phyloP scores from a whole-genome alignment of 1,140 invertebrate genomes.

The Drosophila rufa region DNA sequence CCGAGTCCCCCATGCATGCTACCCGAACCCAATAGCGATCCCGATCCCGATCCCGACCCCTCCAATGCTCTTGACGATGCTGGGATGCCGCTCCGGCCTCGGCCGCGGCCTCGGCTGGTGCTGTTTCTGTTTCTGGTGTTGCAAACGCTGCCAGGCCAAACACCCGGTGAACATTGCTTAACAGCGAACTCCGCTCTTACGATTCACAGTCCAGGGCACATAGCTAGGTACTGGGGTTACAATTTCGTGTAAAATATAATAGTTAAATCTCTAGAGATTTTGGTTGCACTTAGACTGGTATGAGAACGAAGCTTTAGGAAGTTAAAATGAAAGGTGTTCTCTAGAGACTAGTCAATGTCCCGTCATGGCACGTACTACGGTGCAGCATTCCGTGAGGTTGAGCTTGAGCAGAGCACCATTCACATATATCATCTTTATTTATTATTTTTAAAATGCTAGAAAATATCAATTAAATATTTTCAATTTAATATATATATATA shows the following conservation, averaged over 20 bases:
- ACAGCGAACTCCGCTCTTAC: slow-evolving; percentile 51
- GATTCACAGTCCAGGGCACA: slow-evolving; percentile 23
- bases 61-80: slow-evolving; percentile 52
- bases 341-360: too few relatives aligned
- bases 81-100: slow-evolving; percentile 47
- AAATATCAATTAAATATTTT: background rate
- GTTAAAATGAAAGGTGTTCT: too few relatives aligned
- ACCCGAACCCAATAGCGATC: slow-evolving; percentile 9
- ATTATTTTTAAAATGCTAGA: background rate
- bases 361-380: too few relatives aligned
- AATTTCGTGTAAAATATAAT: too few relatives aligned
- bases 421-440: background rate
- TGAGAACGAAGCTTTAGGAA: too few relatives aligned
- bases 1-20: slow-evolving; percentile 37
- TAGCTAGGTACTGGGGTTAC: background rate
- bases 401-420: background rate
- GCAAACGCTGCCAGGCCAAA: slow-evolving; percentile 75
- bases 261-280: too few relatives aligned
- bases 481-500: too few relatives aligned
- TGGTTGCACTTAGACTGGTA: too few relatives aligned
- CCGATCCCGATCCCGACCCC: slow-evolving; percentile 34
- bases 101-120: background rate
- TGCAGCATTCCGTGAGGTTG: too few relatives aligned
- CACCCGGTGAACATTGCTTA: slow-evolving; percentile 71
- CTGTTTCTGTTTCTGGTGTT: slow-evolving; percentile 54